phyloP scores from a whole-genome alignment of 2,888 invertebrate species.

The Unio pictorum region DNA sequence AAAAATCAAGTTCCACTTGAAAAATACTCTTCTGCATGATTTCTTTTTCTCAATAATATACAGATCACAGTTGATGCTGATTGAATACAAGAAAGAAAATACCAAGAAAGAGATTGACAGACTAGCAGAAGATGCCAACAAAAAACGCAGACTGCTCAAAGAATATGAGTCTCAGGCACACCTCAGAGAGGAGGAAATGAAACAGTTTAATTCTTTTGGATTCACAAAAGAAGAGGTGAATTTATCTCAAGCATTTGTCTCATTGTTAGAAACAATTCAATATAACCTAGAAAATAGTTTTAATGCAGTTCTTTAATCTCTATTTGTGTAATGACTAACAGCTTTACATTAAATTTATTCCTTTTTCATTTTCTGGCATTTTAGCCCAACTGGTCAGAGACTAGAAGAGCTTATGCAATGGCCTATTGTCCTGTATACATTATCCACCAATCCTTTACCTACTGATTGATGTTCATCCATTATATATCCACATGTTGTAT shows the following conservation, averaged over 20 bases:
- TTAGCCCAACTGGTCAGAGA: too few species aligned
- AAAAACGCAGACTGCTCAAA: slow-evolving; percentile 46
- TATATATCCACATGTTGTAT: too few species aligned
- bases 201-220: slow-evolving; percentile 48
- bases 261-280: too few species aligned
- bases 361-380: too few species aligned
- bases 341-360: too few species aligned
- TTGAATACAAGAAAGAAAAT: slow-evolving; percentile 67
- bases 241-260: background rate
- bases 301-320: too few species aligned
- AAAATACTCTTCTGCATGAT: background rate
- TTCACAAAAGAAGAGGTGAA: slow-evolving; percentile 54
- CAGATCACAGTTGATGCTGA: slow-evolving; percentile 66
- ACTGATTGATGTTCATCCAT: too few species aligned
- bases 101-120: slow-evolving; percentile 61
- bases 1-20: background rate
- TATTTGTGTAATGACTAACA: too few species aligned
- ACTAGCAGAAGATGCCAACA: slow-evolving; percentile 52
- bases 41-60: background rate
- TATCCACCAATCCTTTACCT: too few species aligned
- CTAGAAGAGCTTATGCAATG: too few species aligned
- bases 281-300: too few species aligned
- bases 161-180: slow-evolving; percentile 47
- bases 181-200: slow-evolving; percentile 44
- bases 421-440: too few species aligned